phyloP scores from a whole-genome alignment of 2,888 invertebrate genomes.

The Tetheella fluctuosa region DNA sequence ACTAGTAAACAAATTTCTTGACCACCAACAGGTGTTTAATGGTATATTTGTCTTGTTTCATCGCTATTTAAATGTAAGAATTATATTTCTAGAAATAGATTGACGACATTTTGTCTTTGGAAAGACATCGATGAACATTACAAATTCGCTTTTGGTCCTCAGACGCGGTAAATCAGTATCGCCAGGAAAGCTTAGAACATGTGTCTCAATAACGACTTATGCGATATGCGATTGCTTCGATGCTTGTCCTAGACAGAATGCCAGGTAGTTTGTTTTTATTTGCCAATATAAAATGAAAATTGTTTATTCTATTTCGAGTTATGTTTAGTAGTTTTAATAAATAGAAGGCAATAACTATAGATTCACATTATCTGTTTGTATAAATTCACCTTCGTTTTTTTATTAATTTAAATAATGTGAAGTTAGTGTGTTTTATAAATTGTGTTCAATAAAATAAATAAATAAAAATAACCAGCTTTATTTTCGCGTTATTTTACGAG shows the following conservation, averaged over 20 bases:
- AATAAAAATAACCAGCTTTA: too few relatives aligned
- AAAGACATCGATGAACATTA: conserved; percentile 11
- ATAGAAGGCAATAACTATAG: too few relatives aligned
- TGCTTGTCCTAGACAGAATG: conserved; percentile 13
- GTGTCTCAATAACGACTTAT: conserved; percentile 60
- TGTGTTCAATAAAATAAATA: too few relatives aligned
- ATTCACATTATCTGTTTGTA: too few relatives aligned
- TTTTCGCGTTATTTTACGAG: too few relatives aligned
- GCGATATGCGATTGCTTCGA: conserved; percentile 42
- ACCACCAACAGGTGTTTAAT: conserved; percentile 41
- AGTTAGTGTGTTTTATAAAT: too few relatives aligned
- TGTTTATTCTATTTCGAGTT: not conserved
- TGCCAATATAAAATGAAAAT: not conserved
- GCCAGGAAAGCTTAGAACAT: conserved; percentile 49
- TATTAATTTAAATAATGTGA: too few relatives aligned
- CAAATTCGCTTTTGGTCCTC: conserved; percentile 41
- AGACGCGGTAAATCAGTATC: conserved; percentile 53
- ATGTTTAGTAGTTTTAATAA: not conserved
- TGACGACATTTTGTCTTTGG: not conserved
- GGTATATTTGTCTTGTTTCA: conserved; percentile 11
- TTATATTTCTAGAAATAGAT: not conserved
- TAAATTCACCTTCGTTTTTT: too few relatives aligned
- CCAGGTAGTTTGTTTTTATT: conserved; percentile 9
- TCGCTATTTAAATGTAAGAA: not conserved
- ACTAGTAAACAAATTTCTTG: conserved; percentile 42